Conservation (phyloP, 2,888 invertebrate species). For the Calameuta idolon region DNA sequence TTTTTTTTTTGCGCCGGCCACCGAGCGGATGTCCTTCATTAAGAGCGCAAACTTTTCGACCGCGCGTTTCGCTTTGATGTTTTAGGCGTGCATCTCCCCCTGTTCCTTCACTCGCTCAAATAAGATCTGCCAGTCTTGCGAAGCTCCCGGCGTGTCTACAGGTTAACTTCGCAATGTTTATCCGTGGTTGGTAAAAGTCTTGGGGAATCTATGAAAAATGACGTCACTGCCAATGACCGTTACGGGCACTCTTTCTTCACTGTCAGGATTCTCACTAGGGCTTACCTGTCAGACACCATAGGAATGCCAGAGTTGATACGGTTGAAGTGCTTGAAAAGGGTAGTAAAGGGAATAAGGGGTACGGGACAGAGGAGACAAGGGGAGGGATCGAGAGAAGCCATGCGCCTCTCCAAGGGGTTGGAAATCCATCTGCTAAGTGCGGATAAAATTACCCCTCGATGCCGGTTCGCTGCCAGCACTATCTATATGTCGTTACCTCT, state of each 20-base stretch:
- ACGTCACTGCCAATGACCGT: background rate
- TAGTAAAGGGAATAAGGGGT: background rate
- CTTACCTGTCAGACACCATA: background rate
- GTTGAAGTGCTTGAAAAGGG: background rate
- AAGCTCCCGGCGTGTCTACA: background rate
- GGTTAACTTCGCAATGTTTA: background rate
- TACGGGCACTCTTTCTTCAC: background rate
- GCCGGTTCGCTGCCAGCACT: conserved; percentile 17
- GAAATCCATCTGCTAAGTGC: conserved; percentile 44
- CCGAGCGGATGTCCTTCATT: conserved; percentile 43
- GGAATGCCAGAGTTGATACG: background rate
- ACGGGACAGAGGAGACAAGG: background rate
- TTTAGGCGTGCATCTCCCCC: background rate
- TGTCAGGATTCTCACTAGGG: background rate
- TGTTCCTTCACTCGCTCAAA: background rate
- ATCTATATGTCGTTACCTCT: background rate
- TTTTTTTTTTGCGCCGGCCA: conserved; percentile 24
- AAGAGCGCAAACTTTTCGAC: conserved; percentile 34
- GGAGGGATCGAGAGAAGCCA: conserved; percentile 39
- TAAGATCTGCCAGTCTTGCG: background rate
- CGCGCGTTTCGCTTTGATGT: background rate
- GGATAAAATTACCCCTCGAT: conserved; percentile 51
- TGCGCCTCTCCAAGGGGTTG: conserved; percentile 21
- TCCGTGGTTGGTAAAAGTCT: background rate
- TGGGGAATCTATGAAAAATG: background rate